phyloP scores from a whole-genome alignment of 2,888 invertebrate species.

The Hirtodrosophila confusa region DNA sequence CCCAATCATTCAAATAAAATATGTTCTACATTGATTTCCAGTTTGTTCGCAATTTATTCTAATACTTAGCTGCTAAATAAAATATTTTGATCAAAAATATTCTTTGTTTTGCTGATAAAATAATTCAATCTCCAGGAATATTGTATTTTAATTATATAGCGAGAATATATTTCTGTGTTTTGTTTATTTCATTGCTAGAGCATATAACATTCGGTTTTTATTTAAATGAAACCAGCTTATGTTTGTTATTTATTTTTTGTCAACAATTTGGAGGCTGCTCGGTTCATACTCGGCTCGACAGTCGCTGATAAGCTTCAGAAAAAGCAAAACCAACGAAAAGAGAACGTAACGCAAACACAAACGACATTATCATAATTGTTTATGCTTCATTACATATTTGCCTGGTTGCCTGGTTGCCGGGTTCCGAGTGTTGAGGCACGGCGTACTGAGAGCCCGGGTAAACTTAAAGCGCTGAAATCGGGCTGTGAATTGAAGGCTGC shows the following conservation, averaged over 20 bases:
- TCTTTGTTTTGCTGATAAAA: no score
- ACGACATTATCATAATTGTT: slow-evolving; percentile 78
- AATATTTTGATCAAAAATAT: no score
- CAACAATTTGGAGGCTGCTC: slow-evolving; percentile 47
- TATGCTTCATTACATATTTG: slow-evolving; percentile 80
- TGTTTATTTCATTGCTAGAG: neutral
- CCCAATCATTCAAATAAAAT: no score
- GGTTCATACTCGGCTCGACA: slow-evolving; percentile 19
- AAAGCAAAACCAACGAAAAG: slow-evolving; percentile 31
- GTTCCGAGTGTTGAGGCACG: slow-evolving; percentile 6
- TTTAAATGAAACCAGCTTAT: neutral
- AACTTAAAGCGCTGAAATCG: slow-evolving; percentile 23
- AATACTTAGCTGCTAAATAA: no score
- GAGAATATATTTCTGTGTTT: no score
- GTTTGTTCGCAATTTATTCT: no score
- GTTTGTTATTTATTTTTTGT: slow-evolving; percentile 23
- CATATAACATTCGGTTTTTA: slow-evolving; percentile 11
- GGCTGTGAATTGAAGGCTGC: slow-evolving; percentile 30
- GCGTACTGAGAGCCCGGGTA: slow-evolving; percentile 5
- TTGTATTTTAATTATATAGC: no score
- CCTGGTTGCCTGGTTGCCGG: no score
- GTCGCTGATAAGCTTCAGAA: slow-evolving; percentile 59
- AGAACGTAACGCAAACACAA: slow-evolving; percentile 58
- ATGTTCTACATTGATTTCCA: no score
- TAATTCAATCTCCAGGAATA: no score